Base-by-base conservation (phyloP, 2,797 vertebrate genomes). In the Staurois parvus region DNA sequence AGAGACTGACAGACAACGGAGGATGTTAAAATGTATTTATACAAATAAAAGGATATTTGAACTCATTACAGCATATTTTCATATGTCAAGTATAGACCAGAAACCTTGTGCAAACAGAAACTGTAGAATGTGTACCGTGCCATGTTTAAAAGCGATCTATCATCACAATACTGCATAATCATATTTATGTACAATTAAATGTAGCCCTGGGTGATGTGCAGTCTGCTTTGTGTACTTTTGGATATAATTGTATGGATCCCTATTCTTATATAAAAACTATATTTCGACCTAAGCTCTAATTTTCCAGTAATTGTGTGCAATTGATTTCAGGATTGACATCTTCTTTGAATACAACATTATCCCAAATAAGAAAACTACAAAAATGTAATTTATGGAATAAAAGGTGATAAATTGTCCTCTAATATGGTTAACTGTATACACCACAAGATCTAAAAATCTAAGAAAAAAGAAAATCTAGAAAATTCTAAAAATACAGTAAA, bases 21-120 rank as follows among this genome's bases (percentile, higher is more conserved):
- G 13, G 70, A 72, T 73, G 59, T 34, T 67, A 75, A 68, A 75
- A n/a, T 48, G 62, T 67, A 45, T 67, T 83, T 75, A 75, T 21
- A 74, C 64, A 24, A 73, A 81, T 37, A 28, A 17, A 37, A n/a
- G 67, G 42, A 30, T 52, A 32, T 72, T 80, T 81, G 45, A 52
- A 73, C 59, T 29, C 68, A 73, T 81, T 81, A 81, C 79, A 81
- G 56, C 29, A 67, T 42, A 34, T 29, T 75, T 75, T 83, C 70
- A 83, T 83, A 72, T 66, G 72, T 83, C 37, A 83, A 42, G 81
- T 83, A 75, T 32, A 40, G 72, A 32, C 28, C 26, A 83, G 28
- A 74, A 67, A 28, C 30, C 81, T 67, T 75, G 13, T 67, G 19
- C 72, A 74, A 83, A 83, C 72, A 74, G 12, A 83, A n/a, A 24